Evolutionary conservation across 1,140 invertebrate genomes (phyloP).

Genomic region (Atta colombica): DNA sequence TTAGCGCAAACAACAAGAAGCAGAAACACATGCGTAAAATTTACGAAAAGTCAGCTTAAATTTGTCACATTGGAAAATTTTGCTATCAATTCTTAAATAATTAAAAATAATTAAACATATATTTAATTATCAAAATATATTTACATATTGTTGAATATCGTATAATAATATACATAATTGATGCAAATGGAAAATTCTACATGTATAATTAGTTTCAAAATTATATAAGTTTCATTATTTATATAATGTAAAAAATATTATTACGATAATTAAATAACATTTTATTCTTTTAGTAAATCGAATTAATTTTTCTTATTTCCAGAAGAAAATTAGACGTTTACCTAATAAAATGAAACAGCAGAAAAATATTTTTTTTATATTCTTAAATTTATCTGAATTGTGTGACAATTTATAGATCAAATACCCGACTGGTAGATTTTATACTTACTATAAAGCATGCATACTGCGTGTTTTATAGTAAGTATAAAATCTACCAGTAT

Average conservation of each 20-base stretch:
- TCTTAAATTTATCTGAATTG: background rate
- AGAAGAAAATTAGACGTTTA: background rate
- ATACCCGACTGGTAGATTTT: background rate
- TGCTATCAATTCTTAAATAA: background rate
- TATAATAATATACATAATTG: background rate
- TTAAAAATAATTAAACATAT: background rate
- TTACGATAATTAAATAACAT: slow-evolving; percentile 7
- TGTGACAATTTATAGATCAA: background rate
- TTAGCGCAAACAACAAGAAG: slow-evolving; percentile 12
- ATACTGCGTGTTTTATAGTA: background rate
- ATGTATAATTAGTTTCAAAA: background rate
- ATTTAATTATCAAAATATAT: slow-evolving; percentile 4
- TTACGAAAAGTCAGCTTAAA: background rate
- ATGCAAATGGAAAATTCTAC: slow-evolving; percentile 18
- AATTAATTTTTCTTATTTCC: background rate
- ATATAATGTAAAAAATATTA: slow-evolving; percentile 1
- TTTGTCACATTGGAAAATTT: background rate
- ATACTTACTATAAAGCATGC: background rate
- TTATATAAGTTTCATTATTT: background rate
- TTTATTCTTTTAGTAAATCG: background rate
- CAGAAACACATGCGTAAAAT: background rate
- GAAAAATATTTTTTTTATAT: background rate
- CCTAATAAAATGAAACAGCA: background rate
- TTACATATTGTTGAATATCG: background rate
- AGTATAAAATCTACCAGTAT: slow-evolving; percentile 6